Percentiles rank a stretch among this genome's conserved stretches.
Evolutionary conservation across 2,888 invertebrate species (phyloP).

Genomic region (Conops quadrifasciatus): DNA sequence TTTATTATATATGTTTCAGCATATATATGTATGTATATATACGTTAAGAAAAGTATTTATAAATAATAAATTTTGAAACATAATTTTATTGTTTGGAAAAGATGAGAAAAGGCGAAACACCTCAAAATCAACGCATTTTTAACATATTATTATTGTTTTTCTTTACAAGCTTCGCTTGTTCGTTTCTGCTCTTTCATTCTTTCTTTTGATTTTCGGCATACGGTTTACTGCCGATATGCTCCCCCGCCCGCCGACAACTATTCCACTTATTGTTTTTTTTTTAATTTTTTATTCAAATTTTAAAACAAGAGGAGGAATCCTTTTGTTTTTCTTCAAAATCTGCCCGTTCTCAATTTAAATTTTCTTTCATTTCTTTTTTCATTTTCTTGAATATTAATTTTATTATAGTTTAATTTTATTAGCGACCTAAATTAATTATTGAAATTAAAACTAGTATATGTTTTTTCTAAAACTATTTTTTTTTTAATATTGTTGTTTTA

Average conservation of each 20-base stretch:
- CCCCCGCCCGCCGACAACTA: background rate
- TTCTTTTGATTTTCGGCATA: slow-evolving; percentile 7
- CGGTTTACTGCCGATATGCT: background rate
- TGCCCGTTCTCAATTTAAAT: slow-evolving; percentile 26
- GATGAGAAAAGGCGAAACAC: too few relatives aligned
- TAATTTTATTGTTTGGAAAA: too few relatives aligned
- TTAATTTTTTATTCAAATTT: too few relatives aligned
- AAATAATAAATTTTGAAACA: too few relatives aligned
- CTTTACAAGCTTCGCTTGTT: slow-evolving; percentile 38
- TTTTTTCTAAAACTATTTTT: slow-evolving; percentile 21
- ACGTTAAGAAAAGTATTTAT: too few relatives aligned
- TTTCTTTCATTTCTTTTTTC: slow-evolving; percentile 5
- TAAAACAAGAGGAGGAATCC: too few relatives aligned
- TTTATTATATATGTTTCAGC: too few relatives aligned
- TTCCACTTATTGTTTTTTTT: slow-evolving; percentile 12
- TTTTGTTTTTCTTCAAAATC: slow-evolving; percentile 7
- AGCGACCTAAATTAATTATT: slow-evolving; percentile 10
- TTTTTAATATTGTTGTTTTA: slow-evolving; percentile 25
- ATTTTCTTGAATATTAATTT: slow-evolving; percentile 33
- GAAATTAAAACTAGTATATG: slow-evolving; percentile 21
- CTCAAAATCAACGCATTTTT: background rate
- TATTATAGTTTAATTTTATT: slow-evolving; percentile 29
- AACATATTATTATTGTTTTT: slow-evolving; percentile 34
- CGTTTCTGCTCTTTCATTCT: slow-evolving; percentile 30
- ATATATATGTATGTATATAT: too few relatives aligned